Base-by-base conservation (phyloP, 2,797 vertebrate genomes). In the Neosilurus mollespiculum region DNA sequence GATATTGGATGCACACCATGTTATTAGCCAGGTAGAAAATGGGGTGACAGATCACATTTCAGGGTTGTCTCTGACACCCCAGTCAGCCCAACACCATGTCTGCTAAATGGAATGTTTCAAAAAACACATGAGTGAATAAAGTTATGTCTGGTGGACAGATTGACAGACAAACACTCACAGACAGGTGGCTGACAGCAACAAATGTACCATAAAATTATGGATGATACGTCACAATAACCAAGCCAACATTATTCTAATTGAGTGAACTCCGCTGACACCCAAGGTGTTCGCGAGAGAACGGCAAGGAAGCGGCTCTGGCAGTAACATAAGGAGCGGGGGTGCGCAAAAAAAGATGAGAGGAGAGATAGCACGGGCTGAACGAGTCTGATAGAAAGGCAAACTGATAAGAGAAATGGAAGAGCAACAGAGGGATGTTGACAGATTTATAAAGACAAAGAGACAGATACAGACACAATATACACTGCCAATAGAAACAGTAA, bases 391-490 rank as follows among this genome's bases (percentile, higher is more conserved):
- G 73, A 87, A 73, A 86, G 83, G 81, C n/a, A 65, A 58, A 80
- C 73, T 24, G 85, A 90, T 87, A 89, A 89, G 77, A 88, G 79
- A 86, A 82, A 80, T 72, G 79, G 24, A 53, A 8, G 59, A 61
- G 56, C 73, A 71, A 78, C 76, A 75, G 78, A 75, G 71, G 81
- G 78, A 85, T 65, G 70, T 85, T 92, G 90, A 92, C 88, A 92
- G 91, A 92, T 83, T 80, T 81, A 65, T 79, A 92, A 87, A 92
- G 88, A 92, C 88, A 89, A 81, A 87, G 64, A 88, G 67, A 84
- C 70, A 92, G 87, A 87, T 84, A 81, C 83, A 85, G 83, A 86
- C 87, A 83, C 87, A 76, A 80, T 81, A 69, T 82, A 75, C 72
- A 72, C 78, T 73, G 85, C 54, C 87, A 86, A 84, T 71, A 87